Conservation (phyloP, 2,888 invertebrate species). For the Bombylius discolor region DNA sequence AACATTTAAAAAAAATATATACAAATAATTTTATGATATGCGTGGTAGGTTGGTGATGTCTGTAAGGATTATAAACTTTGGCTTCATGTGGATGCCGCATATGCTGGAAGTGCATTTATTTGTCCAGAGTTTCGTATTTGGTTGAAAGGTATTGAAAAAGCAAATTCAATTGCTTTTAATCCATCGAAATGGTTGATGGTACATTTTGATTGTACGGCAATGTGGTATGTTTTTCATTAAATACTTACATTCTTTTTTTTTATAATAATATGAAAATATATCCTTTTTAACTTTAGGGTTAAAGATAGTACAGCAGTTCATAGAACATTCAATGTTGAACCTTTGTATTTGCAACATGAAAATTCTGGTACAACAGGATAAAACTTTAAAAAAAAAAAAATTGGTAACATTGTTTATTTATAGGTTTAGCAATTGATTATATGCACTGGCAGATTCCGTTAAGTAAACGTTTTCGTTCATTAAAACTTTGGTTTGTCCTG, state of each 20-base stretch:
- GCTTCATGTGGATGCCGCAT: constrained; percentile 96
- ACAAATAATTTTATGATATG: background rate
- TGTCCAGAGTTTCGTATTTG: constrained; percentile 91
- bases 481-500: constrained; percentile 96
- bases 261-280: no score
- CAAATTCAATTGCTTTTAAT: constrained; percentile 94
- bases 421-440: constrained; percentile 86
- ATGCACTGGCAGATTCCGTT: constrained; percentile 98
- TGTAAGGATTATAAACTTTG: constrained; percentile 74
- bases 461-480: constrained; percentile 80
- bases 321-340: constrained; percentile 95
- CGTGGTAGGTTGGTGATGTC: constrained; percentile 45
- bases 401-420: background rate
- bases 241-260: no score
- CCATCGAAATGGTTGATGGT: constrained; percentile 99
- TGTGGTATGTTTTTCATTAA: constrained; percentile 62
- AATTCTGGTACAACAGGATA: constrained; percentile 62
- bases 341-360: constrained; percentile 92
- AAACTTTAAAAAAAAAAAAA: background rate
- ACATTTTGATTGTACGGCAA: constrained; percentile 96
- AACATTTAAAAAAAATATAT: no score
- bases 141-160: constrained; percentile 80
- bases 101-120: constrained; percentile 90
- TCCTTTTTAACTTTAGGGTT: constrained; percentile 41
- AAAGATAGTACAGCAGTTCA: constrained; percentile 86